Conservation (phyloP, 2,888 invertebrate species). For the Cryptocheilus praepositus region DNA sequence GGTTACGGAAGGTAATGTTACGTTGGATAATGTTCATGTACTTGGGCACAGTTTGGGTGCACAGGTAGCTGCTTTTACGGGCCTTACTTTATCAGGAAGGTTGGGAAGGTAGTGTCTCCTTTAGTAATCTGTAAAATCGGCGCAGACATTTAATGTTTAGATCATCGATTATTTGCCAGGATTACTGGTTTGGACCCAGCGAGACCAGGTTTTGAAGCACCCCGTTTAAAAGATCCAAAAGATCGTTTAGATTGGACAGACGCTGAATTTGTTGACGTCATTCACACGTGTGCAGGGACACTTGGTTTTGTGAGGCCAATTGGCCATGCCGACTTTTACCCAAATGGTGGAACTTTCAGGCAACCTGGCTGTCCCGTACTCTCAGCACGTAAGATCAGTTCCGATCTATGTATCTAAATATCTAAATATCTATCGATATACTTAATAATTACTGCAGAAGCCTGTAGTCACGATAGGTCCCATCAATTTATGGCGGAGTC, state of each 20-base stretch:
- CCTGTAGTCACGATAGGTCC: slow-evolving; percentile 83
- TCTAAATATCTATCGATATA: background rate
- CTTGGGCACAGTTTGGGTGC: slow-evolving; percentile 73
- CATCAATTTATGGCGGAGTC: slow-evolving; percentile 81
- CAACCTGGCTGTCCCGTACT: slow-evolving; percentile 82
- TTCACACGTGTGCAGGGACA: slow-evolving; percentile 83
- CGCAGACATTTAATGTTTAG: no score
- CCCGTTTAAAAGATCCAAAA: slow-evolving; percentile 60
- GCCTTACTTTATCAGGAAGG: slow-evolving; percentile 56
- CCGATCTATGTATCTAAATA: background rate
- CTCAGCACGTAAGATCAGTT: slow-evolving; percentile 52
- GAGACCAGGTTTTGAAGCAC: slow-evolving; percentile 78
- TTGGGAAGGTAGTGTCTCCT: slow-evolving; percentile 46
- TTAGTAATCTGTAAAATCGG: no score
- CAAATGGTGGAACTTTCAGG: slow-evolving; percentile 81
- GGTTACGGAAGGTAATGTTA: slow-evolving; percentile 51
- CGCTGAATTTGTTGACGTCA: slow-evolving; percentile 84
- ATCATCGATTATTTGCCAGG: no score
- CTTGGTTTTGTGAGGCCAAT: slow-evolving; percentile 79
- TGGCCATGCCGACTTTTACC: slow-evolving; percentile 86
- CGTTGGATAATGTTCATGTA: slow-evolving; percentile 63
- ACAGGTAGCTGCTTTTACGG: slow-evolving; percentile 69
- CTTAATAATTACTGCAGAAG: slow-evolving; percentile 75
- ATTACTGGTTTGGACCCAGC: slow-evolving; percentile 82
- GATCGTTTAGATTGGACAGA: slow-evolving; percentile 80